Evolutionary conservation across 2,797 vertebrate genomes (phyloP), one percentile per base, ranked within the genome.

Genomic region (Triplophysa bombifrons): DNA sequence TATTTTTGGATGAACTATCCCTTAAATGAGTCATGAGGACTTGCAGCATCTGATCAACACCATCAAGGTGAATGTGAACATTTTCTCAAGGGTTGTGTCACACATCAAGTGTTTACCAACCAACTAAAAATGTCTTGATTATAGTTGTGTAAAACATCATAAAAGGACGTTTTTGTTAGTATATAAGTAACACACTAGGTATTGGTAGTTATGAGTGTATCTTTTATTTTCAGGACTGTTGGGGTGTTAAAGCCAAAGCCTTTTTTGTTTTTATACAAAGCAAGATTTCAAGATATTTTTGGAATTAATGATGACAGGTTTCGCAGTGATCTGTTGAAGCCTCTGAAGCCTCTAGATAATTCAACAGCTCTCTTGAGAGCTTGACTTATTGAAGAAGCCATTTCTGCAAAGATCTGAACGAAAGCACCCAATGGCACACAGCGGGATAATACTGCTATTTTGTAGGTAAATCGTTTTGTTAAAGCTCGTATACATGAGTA

Each of bases 271-370:
- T 61, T 22, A 50, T 14, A 22, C 20, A 30, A 46, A 69, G 55
- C 60, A 69, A 76, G 16, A 68, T 48, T 48, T 58, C 10, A 60
- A 68, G 53, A 70, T 77, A 77, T 77, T 70, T 77, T 78, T 70
- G 44, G 55, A 78, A 78, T 70, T 51, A 70, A 50, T 41, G 44
- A 78, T 78, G 76, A 50, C 76, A 78, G 76, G n/a, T 71, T 78
- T 72, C 34, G 63, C 67, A 20, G 44, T 19, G 10, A n/a, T 76
- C 27, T 20, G 30, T n/a, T 30, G 20, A 41, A 72, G 44, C 25
- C 25, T 51, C 55, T 56, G 48, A 19, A 72, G 50, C 53, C 20
- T 64, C 48, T 71, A 17, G 63, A 67, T 66, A 58, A 50, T 68
- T 60, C 4, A 8, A 17, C 51, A 9, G 25, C 58, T 78, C 53